Conservation (phyloP, 2,888 invertebrate genomes). For the Cybosia mesomella region DNA sequence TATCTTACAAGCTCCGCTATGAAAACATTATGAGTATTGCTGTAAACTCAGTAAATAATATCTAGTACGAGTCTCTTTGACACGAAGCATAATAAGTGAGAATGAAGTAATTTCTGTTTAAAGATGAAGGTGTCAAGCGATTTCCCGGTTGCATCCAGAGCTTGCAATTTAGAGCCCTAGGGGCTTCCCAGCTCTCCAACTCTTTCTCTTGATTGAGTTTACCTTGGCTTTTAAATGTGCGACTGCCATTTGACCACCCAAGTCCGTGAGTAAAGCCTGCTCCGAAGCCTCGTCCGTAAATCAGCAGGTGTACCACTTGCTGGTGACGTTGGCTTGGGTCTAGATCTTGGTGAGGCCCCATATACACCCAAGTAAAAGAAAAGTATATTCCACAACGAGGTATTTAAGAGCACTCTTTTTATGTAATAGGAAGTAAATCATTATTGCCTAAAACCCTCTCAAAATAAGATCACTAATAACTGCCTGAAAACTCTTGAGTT, state of each 20-base stretch:
- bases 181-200: fast-evolving
- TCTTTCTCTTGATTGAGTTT: not conserved
- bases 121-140: not conserved
- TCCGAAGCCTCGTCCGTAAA: too few relatives aligned
- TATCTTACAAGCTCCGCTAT: not conserved
- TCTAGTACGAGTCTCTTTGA: not conserved
- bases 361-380: too few relatives aligned
- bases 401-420: not conserved
- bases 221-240: not conserved
- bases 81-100: not conserved
- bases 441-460: not conserved
- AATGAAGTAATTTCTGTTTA: not conserved
- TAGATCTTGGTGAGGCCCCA: too few relatives aligned
- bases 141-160: not conserved
- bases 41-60: not conserved
- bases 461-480: conserved; percentile 3
- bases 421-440: not conserved
- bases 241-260: too few relatives aligned
- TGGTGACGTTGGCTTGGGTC: too few relatives aligned
- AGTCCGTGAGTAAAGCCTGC: too few relatives aligned
- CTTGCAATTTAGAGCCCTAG: not conserved
- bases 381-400: too few relatives aligned
- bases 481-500: not conserved
- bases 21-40: conserved; percentile 2
- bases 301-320: too few relatives aligned